A percentile compares a stretch with the other conserved stretches of the same genome.
Evolutionary conservation across 1,140 invertebrate genomes (phyloP).

Genomic region (Saccostrea glomerata): DNA sequence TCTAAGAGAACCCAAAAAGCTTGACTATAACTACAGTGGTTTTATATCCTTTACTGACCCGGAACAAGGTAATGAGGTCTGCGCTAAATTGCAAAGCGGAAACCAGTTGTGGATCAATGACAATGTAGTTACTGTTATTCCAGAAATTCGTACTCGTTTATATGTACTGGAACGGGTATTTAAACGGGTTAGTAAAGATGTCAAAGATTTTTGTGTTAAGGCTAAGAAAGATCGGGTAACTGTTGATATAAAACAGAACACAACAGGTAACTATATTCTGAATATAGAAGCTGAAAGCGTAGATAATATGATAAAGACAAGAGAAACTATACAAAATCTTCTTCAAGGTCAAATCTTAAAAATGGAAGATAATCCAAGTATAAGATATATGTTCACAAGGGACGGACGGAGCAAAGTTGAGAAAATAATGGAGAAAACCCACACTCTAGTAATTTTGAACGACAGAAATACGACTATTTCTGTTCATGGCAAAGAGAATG

Average conservation of each 20-base stretch:
- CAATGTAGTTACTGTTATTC: constrained; percentile 54
- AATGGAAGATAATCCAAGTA: constrained; percentile 27
- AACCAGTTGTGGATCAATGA: constrained; percentile 42
- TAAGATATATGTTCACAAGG: constrained; percentile 55
- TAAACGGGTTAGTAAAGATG: constrained; percentile 45
- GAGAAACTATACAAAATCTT: constrained; percentile 53
- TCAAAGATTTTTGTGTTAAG: constrained; percentile 45
- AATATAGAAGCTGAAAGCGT: constrained; percentile 56
- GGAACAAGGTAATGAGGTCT: constrained; percentile 59
- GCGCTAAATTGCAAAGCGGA: constrained; percentile 14
- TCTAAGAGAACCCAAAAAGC: constrained; percentile 39
- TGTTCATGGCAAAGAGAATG: constrained; percentile 60
- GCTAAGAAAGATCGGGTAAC: constrained; percentile 34
- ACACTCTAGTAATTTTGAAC: constrained; percentile 61
- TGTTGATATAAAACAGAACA: constrained; percentile 47
- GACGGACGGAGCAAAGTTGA: constrained; percentile 60
- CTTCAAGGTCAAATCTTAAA: constrained; percentile 63
- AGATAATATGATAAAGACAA: constrained; percentile 52
- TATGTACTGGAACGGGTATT: constrained; percentile 56
- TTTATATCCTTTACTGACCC: constrained; percentile 62
- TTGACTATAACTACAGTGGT: constrained; percentile 44
- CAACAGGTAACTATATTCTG: constrained; percentile 55
- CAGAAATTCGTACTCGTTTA: constrained; percentile 57
- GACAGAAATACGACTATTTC: constrained; percentile 61
- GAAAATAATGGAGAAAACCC: constrained; percentile 56